A percentile compares a stretch with the other conserved stretches of the same genome.
phyloP scores from a whole-genome alignment of 2,888 invertebrate genomes.

The Dryocosmus kuriphilus region DNA sequence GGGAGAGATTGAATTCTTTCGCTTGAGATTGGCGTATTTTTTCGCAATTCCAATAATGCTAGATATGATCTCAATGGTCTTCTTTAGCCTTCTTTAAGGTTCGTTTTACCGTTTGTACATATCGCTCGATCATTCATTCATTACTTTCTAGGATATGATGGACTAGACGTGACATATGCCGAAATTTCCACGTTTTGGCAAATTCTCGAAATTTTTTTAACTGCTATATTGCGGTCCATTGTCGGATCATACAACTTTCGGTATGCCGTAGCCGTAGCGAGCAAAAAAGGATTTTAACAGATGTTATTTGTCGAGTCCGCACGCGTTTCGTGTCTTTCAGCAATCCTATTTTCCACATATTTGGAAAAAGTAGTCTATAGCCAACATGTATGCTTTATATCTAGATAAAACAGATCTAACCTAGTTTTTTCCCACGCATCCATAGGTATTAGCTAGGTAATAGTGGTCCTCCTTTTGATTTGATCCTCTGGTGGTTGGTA shows the following conservation, averaged over 20 bases:
- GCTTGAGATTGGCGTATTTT: conserved; percentile 49
- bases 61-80: conserved; percentile 51
- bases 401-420: conserved; percentile 42
- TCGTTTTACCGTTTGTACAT: conserved; percentile 52
- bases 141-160: conserved; percentile 50
- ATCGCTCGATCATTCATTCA: conserved; percentile 54
- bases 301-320: conserved; percentile 40
- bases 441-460: too few relatives aligned
- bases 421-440: conserved; percentile 15
- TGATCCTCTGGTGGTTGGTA: too few relatives aligned
- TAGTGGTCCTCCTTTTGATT: too few relatives aligned
- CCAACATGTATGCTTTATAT: too few relatives aligned
- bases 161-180: conserved; percentile 47
- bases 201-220: conserved; percentile 50
- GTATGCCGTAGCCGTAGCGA: too few relatives aligned
- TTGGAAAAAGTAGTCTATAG: neutral
- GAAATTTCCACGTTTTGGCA: conserved; percentile 49
- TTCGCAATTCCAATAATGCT: conserved; percentile 54
- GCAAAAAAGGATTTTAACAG: conserved; percentile 47
- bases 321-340: conserved; percentile 34
- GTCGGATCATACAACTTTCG: too few relatives aligned
- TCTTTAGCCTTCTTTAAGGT: conserved; percentile 48
- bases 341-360: conserved; percentile 37
- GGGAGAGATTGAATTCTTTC: conserved; percentile 45
- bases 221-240: too few relatives aligned